Evolutionary conservation across 2,113 vertebrate genomes (phyloP).

Genomic region (Phyllostomus hastatus): DNA sequence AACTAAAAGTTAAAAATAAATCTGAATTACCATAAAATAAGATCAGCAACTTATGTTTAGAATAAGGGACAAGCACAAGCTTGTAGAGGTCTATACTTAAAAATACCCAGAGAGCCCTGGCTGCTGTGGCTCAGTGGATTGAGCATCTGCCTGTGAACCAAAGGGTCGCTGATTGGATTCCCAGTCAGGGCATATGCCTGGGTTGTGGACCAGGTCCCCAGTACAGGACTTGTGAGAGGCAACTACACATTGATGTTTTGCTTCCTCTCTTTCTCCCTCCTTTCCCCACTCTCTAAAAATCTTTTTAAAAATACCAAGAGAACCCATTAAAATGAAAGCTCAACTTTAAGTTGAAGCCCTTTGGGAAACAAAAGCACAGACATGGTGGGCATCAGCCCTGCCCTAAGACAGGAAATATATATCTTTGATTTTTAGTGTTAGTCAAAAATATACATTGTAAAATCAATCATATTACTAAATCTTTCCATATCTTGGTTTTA

Average conservation of each 20-base stretch:
- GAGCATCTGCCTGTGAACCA: too few species aligned
- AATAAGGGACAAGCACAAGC: neutral
- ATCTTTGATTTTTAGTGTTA: neutral
- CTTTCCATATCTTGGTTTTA: neutral
- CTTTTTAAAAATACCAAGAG: neutral
- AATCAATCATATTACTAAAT: neutral
- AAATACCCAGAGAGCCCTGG: neutral
- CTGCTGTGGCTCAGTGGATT: too few species aligned
- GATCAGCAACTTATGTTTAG: neutral
- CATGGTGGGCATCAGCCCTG: neutral
- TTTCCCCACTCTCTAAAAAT: too few species aligned
- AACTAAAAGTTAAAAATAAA: constrained; percentile 31
- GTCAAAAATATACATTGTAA: neutral
- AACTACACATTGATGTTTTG: too few species aligned
- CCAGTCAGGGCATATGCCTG: too few species aligned
- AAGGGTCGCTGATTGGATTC: too few species aligned
- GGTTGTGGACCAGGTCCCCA: too few species aligned
- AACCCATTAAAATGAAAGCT: neutral
- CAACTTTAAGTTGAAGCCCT: neutral
- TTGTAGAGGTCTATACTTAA: neutral
- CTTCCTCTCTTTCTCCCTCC: too few species aligned
- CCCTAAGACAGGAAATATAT: neutral
- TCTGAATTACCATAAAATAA: neutral
- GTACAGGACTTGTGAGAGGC: too few species aligned
- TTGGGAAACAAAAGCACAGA: neutral